phyloP scores from a whole-genome alignment of 1,140 invertebrate genomes.

The Manduca sexta region DNA sequence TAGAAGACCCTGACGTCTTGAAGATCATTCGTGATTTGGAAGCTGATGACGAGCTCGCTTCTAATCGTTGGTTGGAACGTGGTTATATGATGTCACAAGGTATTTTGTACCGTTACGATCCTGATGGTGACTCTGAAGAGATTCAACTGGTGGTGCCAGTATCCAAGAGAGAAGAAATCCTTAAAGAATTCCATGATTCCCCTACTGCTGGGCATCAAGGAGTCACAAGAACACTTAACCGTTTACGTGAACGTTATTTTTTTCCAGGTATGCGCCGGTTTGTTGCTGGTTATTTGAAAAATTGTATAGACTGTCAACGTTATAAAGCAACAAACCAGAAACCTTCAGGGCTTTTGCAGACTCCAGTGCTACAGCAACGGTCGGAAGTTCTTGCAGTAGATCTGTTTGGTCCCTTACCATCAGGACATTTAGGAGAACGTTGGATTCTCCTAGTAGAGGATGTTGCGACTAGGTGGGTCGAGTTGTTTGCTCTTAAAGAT shows the following conservation, averaged over 20 bases:
- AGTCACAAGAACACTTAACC: slow-evolving; percentile 22
- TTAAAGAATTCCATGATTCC: slow-evolving; percentile 13
- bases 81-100: slow-evolving; percentile 10
- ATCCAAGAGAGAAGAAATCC: slow-evolving; percentile 1
- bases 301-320: too few species aligned
- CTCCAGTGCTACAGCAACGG: too few species aligned
- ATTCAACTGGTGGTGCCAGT: slow-evolving; percentile 18
- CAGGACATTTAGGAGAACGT: too few species aligned
- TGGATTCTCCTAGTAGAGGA: too few species aligned
- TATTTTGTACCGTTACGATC: slow-evolving; percentile 9
- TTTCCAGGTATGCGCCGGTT: not conserved
- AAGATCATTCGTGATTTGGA: slow-evolving; percentile 13
- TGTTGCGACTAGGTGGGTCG: too few species aligned
- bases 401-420: too few species aligned
- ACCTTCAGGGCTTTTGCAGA: too few species aligned
- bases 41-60: not conserved
- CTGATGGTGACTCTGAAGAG: slow-evolving; percentile 18
- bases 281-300: too few species aligned
- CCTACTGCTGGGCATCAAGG: slow-evolving; percentile 34
- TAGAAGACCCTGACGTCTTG: slow-evolving; percentile 7
- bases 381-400: too few species aligned
- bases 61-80: slow-evolving; percentile 8
- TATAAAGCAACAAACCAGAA: too few species aligned
- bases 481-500: too few species aligned
- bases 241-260: not conserved